Conservation (phyloP, 1,140 invertebrate species). For the Pomacea maculata region DNA sequence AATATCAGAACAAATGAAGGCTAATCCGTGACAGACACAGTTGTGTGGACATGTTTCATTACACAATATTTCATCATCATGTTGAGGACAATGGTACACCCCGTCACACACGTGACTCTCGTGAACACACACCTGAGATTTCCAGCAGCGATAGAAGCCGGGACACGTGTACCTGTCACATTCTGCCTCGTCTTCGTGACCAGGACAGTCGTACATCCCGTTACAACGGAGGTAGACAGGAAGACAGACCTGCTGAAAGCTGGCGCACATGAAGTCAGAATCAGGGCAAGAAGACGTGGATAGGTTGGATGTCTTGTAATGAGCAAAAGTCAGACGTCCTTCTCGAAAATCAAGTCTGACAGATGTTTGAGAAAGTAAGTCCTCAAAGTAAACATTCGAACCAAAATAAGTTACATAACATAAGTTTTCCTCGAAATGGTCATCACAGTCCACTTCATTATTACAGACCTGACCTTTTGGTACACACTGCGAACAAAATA, state of each 20-base stretch:
- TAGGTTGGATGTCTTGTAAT: neutral
- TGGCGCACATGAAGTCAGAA: neutral
- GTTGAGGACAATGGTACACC: constrained; percentile 19
- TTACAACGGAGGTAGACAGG: constrained; percentile 8
- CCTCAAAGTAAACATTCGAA: neutral
- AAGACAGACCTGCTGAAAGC: neutral
- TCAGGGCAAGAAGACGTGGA: neutral
- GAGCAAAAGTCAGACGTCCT: neutral
- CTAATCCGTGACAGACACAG: constrained; percentile 12
- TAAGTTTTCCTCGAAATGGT: neutral
- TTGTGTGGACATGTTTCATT: constrained; percentile 40
- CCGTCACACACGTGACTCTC: constrained; percentile 11
- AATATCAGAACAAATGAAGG: constrained; percentile 1
- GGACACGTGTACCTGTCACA: constrained; percentile 14
- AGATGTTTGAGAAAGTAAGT: too few relatives aligned
- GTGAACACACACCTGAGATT: constrained; percentile 13
- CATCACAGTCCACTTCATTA: neutral
- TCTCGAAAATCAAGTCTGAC: neutral
- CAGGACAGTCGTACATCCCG: neutral
- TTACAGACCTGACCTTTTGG: neutral
- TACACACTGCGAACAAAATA: neutral
- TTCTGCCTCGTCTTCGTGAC: constrained; percentile 1
- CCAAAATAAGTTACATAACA: too few relatives aligned
- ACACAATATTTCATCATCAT: constrained; percentile 28
- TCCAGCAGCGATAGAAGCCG: constrained; percentile 14